These are phyloP conservation scores for Phalacrocorax carbo DNA, from an alignment of 2,113 vertebrate species.

Conservation along the genomic window DNA sequence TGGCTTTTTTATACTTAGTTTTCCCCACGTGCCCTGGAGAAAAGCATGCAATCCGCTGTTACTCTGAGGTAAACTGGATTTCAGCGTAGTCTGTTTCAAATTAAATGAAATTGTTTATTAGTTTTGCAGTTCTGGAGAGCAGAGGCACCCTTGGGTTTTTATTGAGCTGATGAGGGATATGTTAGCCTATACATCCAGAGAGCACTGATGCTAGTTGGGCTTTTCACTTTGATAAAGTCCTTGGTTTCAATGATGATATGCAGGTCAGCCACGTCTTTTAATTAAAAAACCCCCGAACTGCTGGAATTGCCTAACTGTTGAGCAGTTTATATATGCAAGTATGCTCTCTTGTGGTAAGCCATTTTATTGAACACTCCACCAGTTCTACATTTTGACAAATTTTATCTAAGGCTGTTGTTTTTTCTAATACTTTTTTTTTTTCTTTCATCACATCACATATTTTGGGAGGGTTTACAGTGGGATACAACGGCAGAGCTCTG, in stretches of 20 bases:
- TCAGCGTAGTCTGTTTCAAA: slow-evolving; percentile 22
- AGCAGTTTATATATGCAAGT: slow-evolving; percentile 27
- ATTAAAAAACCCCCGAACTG: not conserved
- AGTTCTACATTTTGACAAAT: not conserved
- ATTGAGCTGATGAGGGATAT: slow-evolving; percentile 4
- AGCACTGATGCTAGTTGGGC: slow-evolving; percentile 35
- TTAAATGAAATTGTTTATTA: slow-evolving; percentile 57
- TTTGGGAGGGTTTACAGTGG: not conserved
- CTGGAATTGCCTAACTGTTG: not conserved
- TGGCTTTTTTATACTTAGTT: not conserved
- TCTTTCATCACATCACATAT: not conserved
- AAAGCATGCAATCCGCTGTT: not conserved
- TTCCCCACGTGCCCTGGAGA: not conserved
- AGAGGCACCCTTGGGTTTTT: slow-evolving; percentile 44
- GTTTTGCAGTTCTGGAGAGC: slow-evolving; percentile 43
- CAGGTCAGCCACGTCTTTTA: slow-evolving; percentile 22
- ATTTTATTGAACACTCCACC: slow-evolving; percentile 19
- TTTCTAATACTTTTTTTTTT: not conserved
- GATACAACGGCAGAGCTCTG: not conserved
- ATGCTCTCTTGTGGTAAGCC: slow-evolving; percentile 59
- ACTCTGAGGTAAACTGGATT: slow-evolving; percentile 38
- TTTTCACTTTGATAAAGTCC: slow-evolving; percentile 54
- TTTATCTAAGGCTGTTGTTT: not conserved
- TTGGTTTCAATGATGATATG: not conserved
- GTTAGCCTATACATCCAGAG: slow-evolving; percentile 18